phyloP scores from a whole-genome alignment of 2,113 vertebrate species.

The Oryzias woworae region DNA sequence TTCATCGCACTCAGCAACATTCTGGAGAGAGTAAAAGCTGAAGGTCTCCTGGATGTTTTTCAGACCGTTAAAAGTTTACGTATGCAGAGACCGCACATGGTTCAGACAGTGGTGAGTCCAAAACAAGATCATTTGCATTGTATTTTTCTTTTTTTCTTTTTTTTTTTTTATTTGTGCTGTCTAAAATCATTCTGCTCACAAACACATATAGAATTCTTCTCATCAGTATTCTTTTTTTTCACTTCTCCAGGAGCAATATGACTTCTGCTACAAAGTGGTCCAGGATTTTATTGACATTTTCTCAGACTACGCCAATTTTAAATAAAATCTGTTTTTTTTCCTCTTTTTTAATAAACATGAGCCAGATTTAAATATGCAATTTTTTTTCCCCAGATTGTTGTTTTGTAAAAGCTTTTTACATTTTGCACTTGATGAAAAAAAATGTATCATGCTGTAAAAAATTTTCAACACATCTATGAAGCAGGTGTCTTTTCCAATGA shows the following conservation, averaged over 20 bases:
- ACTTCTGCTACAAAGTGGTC: conserved; percentile 99
- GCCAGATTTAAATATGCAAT: conserved; percentile 53
- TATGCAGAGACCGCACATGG: conserved; percentile 98
- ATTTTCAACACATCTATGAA: too few species aligned
- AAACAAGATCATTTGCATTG: neutral
- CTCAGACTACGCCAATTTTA: conserved; percentile 99
- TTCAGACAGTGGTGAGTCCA: conserved; percentile 93
- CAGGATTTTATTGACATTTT: conserved; percentile 99
- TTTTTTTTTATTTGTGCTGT: conserved; percentile 12
- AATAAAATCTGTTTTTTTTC: conserved; percentile 83
- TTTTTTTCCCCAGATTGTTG: conserved; percentile 56
- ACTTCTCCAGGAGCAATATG: conserved; percentile 93
- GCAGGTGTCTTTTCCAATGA: too few species aligned
- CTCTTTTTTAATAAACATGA: conserved; percentile 20
- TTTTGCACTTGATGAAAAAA: conserved; percentile 60
- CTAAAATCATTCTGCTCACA: conserved; percentile 17
- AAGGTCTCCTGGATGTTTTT: conserved; percentile 96
- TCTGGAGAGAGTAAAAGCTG: conserved; percentile 94
- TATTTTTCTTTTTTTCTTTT: neutral
- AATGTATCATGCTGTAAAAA: conserved; percentile 40
- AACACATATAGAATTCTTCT: conserved; percentile 17
- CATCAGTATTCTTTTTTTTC: conserved; percentile 2
- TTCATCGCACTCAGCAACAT: conserved; percentile 98
- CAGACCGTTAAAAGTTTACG: conserved; percentile 98
- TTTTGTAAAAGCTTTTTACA: conserved; percentile 70